A percentile compares a stretch with the other conserved stretches of the same genome.
Conservation (phyloP, 2,113 vertebrate species). For the Hypocryptadius cinnamomeus region DNA sequence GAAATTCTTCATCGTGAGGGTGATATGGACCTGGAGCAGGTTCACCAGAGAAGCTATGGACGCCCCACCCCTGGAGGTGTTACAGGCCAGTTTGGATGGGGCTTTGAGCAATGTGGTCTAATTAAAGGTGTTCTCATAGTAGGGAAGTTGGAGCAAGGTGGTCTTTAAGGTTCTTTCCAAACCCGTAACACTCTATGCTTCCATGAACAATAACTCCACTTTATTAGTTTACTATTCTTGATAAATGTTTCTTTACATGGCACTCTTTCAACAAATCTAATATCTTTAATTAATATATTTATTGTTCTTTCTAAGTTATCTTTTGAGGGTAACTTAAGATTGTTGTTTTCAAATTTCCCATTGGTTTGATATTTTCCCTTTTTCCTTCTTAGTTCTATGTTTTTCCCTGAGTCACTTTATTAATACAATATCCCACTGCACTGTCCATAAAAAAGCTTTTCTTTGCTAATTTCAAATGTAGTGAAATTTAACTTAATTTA, state of each 20-base stretch:
- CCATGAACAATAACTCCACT: background rate
- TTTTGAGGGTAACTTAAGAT: background rate
- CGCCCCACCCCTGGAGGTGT: background rate
- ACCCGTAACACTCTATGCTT: background rate
- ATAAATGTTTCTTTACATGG: background rate
- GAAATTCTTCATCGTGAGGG: background rate
- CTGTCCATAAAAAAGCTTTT: background rate
- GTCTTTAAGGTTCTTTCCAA: background rate
- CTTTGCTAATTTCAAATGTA: background rate
- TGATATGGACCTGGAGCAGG: background rate
- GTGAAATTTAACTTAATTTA: background rate
- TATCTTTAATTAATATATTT: background rate
- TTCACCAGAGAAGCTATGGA: background rate
- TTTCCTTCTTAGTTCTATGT: background rate
- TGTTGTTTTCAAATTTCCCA: background rate
- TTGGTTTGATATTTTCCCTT: accelerated
- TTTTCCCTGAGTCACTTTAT: background rate
- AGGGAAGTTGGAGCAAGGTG: background rate
- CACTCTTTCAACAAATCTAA: background rate
- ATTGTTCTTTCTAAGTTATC: background rate
- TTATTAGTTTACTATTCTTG: background rate
- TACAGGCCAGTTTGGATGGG: background rate
- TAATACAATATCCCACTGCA: background rate
- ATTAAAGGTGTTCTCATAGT: background rate
- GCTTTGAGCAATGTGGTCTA: background rate